These are phyloP conservation scores for Drosophila sproati DNA, from an alignment of 1,140 invertebrate species.

Conservation along the genomic window DNA sequence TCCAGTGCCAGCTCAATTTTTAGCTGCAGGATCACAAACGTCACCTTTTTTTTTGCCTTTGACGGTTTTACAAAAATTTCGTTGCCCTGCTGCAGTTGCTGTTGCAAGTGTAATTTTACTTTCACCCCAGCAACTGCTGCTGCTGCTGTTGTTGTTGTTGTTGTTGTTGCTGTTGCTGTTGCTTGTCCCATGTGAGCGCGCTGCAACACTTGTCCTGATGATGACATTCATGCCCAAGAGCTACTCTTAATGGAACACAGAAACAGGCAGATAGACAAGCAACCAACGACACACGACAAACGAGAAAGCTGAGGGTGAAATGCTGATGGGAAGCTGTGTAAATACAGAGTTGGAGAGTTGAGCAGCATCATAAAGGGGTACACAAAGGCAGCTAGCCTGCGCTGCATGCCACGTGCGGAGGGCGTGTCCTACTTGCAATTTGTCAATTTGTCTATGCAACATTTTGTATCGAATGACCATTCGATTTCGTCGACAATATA, in stretches of 20 bases:
- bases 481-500: slow-evolving; percentile 11
- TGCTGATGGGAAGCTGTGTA: background rate
- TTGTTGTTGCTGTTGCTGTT: slow-evolving; percentile 12
- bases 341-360: background rate
- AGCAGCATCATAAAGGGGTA: background rate
- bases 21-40: slow-evolving; percentile 63
- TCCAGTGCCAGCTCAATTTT: slow-evolving; percentile 36
- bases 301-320: slow-evolving; percentile 1
- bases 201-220: slow-evolving; percentile 70
- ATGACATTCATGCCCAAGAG: slow-evolving; percentile 80
- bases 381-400: background rate
- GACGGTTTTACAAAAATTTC: slow-evolving; percentile 55
- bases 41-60: slow-evolving; percentile 64
- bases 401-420: background rate
- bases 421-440: background rate
- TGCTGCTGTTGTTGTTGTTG: background rate
- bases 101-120: slow-evolving; percentile 70
- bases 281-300: slow-evolving; percentile 32
- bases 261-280: slow-evolving; percentile 39
- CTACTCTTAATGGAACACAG: slow-evolving; percentile 69
- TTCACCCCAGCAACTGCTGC: slow-evolving; percentile 58
- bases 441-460: slow-evolving; percentile 11
- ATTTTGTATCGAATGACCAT: slow-evolving; percentile 27
- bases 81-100: slow-evolving; percentile 17
- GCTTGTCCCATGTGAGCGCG: slow-evolving; percentile 56